Evolutionary conservation across 1,140 invertebrate species (phyloP).

Genomic region (Aporrectodea caliginosa): DNA sequence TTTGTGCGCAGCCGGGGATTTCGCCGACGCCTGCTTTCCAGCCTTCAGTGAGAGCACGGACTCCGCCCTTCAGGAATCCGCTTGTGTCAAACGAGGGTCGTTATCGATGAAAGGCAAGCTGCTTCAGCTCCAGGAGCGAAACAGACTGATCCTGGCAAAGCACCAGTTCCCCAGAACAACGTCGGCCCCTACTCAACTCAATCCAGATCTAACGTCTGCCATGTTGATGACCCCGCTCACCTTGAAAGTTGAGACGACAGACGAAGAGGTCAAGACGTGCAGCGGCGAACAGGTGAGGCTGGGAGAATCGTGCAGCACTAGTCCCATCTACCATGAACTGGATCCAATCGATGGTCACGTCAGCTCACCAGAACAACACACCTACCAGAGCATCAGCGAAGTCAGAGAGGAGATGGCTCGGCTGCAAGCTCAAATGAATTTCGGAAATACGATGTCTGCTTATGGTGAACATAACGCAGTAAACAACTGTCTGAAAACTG

Average conservation of each 20-base stretch:
- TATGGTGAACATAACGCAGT: too few relatives aligned
- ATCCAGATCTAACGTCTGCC: neutral
- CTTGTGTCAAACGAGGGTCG: too few relatives aligned
- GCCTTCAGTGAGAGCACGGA: neutral
- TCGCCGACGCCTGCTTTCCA: too few relatives aligned
- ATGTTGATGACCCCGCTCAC: neutral
- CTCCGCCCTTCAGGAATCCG: neutral
- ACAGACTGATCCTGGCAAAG: neutral
- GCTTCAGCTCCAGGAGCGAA: neutral
- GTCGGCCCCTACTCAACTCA: neutral
- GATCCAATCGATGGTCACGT: constrained; percentile 10
- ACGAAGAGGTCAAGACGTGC: neutral
- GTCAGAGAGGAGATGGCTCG: constrained; percentile 7
- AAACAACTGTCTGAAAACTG: too few relatives aligned
- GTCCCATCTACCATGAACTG: constrained; percentile 23
- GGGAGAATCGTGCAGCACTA: neutral
- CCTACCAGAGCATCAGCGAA: constrained; percentile 25
- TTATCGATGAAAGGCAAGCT: neutral
- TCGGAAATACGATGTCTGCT: too few relatives aligned
- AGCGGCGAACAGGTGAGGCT: neutral
- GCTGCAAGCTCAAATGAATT: neutral
- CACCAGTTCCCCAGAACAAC: too few relatives aligned
- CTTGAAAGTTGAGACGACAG: neutral
- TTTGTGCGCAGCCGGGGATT: neutral
- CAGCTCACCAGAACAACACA: neutral